Conservation (phyloP, 2,888 invertebrate species). For the Lissocephala sabroskyi region DNA sequence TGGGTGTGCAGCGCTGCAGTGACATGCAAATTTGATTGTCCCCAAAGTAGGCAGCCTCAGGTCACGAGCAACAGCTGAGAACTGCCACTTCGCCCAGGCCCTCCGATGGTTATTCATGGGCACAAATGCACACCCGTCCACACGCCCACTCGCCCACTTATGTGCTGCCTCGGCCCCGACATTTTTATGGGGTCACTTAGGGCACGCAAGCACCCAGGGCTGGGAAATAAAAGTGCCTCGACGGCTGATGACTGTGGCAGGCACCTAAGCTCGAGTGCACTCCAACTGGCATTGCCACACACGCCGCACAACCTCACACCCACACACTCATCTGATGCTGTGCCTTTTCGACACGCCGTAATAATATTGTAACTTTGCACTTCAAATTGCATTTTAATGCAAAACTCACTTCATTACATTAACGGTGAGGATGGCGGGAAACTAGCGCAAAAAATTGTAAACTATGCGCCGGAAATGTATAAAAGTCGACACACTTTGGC, state of each 20-base stretch:
- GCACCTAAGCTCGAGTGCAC: conserved; percentile 20
- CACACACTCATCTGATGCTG: conserved; percentile 1
- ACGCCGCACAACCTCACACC: conserved; percentile 2
- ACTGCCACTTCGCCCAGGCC: too few species aligned
- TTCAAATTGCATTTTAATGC: conserved; percentile 63
- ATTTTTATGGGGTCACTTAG: conserved; percentile 63
- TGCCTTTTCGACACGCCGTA: conserved; percentile 35
- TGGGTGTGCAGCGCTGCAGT: too few species aligned
- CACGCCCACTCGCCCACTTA: conserved; percentile 37
- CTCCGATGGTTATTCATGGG: conserved; percentile 2
- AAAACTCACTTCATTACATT: conserved; percentile 61
- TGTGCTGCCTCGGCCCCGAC: too few species aligned
- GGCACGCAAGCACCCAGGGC: conserved; percentile 51
- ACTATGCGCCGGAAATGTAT: conserved; percentile 36
- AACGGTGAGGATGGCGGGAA: conserved; percentile 14
- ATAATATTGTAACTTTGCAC: conserved; percentile 62
- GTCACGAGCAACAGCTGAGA: too few species aligned
- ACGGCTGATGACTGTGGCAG: conserved; percentile 24
- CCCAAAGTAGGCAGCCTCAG: too few species aligned
- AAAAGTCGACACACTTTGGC: conserved; percentile 51
- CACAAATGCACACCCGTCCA: conserved; percentile 20
- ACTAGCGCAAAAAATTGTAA: not conserved
- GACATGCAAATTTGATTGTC: too few species aligned
- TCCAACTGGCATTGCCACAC: conserved; percentile 29
- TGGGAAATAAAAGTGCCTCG: conserved; percentile 7